Base-by-base conservation (phyloP, 2,888 invertebrate species). In the Trissoscelio sp. region DNA sequence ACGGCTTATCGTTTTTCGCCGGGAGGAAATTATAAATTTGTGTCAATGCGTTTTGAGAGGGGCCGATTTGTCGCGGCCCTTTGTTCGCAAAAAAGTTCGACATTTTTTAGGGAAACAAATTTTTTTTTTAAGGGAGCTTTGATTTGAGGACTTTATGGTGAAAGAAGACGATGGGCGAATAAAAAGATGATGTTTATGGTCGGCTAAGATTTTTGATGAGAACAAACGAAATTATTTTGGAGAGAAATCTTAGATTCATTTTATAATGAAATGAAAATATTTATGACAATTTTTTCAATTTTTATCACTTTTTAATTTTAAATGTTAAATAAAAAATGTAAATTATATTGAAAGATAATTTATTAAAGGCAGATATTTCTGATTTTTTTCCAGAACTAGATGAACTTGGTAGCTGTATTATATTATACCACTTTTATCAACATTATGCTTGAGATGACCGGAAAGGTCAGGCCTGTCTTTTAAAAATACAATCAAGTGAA, bases 11-110 rank as follows among this genome's bases (percentile, higher is more conserved):
- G 74, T 31, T 73, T 66, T 73, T 77, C 67, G 66, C 48, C 14
- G 58, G 18, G 66, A 73, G 67, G 79, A 79, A 73, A 79, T 79
- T 73, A 73, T 79, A 79, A 73, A 79, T 79, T 79, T 73, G 67
- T 67, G 73, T 79, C 73, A 66, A 62, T 37, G 79, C 28, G 37
- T 12, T 39, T 20, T 18, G 20, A 20, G 46, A 70, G 28, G 60
- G 42, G 46, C 57, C 53, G 64, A 78, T 64, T 72, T 66, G 79
- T 66, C 72, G 66, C 51, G 58, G 51, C 9, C 44, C 58, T 72
- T 79, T 79, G 58, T 72, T 7, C n/a, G 42, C 18, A 2, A 58
- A 74, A 70, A 79, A 72, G 58, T 53, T 51, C 14, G 22, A 1
- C 2, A 5, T 73, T 67, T 74, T 74, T 64, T 74, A 48, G 24